Conservation (phyloP, 1,140 invertebrate genomes). For the Lepidotrigona ventralis region DNA sequence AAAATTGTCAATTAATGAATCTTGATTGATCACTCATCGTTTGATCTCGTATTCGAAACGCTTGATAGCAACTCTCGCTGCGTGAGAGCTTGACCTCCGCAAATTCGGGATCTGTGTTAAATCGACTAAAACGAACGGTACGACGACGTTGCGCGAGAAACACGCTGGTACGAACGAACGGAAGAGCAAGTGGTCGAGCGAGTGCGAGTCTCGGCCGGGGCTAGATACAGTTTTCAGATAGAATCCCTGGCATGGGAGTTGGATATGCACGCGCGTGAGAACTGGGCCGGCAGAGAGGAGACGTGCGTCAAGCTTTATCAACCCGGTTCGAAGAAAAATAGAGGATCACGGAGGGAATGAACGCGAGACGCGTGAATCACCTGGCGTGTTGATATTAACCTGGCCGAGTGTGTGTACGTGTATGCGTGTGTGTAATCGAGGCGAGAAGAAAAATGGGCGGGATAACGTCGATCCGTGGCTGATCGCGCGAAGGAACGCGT, state of each 20-base stretch:
- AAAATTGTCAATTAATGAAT: too few species aligned
- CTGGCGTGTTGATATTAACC: not conserved
- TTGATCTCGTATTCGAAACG: too few species aligned
- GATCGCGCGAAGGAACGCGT: conserved; percentile 17
- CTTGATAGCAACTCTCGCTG: too few species aligned
- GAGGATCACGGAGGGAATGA: conserved; percentile 7
- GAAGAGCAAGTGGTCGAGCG: conserved; percentile 25
- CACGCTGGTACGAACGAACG: not conserved
- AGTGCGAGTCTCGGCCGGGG: conserved; percentile 12
- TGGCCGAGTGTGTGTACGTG: too few species aligned
- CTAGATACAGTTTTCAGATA: conserved; percentile 57
- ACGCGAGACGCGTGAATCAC: conserved; percentile 35
- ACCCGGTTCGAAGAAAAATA: conserved; percentile 57
- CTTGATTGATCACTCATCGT: too few species aligned
- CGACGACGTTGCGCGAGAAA: not conserved
- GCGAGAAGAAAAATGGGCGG: conserved; percentile 4
- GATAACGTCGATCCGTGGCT: conserved; percentile 4
- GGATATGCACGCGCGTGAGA: conserved; percentile 53
- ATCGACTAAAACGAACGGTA: not conserved
- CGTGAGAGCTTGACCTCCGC: not conserved
- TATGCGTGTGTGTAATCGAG: not conserved
- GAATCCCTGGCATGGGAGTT: conserved; percentile 14
- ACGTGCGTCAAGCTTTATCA: conserved; percentile 58
- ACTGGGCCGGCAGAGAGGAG: conserved; percentile 54
- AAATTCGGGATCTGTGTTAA: conserved; percentile 15